These are phyloP conservation scores for Stenotaenia linearis DNA, from an alignment of 2,888 invertebrate species.

Conservation along the genomic window DNA sequence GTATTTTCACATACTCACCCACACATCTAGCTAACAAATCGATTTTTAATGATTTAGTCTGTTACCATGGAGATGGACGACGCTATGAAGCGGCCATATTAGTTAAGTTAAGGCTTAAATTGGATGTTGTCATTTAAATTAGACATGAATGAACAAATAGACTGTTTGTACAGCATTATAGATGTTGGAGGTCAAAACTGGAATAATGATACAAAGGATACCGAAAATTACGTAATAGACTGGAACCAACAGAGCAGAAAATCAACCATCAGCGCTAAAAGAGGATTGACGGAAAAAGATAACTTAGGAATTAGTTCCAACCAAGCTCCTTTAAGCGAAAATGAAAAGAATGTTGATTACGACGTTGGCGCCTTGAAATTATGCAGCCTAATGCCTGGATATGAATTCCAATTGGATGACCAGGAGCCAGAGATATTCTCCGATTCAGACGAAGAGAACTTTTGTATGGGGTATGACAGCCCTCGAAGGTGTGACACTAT, in stretches of 20 bases:
- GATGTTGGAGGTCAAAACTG: not conserved
- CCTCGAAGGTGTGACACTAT: not conserved
- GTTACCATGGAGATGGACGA: not conserved
- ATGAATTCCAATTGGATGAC: not conserved
- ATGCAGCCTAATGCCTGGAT: not conserved
- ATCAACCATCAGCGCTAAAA: not conserved
- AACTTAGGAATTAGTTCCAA: not conserved
- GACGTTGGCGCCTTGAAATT: not conserved
- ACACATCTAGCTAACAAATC: not conserved
- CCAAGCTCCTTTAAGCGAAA: not conserved
- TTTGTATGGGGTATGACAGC: not conserved
- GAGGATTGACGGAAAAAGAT: not conserved
- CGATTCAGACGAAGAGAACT: not conserved
- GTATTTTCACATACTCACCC: not conserved
- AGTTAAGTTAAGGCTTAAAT: not conserved
- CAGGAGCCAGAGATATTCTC: not conserved
- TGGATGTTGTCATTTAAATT: not conserved
- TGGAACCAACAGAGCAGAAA: not conserved
- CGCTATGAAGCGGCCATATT: not conserved
- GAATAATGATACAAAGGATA: not conserved
- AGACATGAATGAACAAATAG: not conserved
- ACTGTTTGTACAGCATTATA: not conserved
- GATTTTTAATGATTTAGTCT: constrained; percentile 1
- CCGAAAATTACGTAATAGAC: not conserved
- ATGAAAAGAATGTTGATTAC: not conserved